Base-by-base conservation (phyloP, 1,140 invertebrate genomes). In the Brachionus koreanus region DNA sequence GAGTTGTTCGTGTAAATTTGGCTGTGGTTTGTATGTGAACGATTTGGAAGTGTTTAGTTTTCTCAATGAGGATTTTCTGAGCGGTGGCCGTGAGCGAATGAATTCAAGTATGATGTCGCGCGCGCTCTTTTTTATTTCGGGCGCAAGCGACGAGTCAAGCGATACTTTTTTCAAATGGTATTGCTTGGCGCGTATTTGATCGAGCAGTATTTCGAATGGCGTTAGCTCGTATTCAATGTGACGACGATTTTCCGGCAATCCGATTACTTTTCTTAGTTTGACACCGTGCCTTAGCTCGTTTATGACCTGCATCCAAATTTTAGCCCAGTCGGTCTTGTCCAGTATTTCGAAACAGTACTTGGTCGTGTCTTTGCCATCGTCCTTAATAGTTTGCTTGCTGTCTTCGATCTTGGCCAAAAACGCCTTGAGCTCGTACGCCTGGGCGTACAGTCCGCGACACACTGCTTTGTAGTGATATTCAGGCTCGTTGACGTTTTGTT, bases 201-300 rank as follows among this genome's bases (percentile, higher is more conserved):
- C 94, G 93, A 98, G 95, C 12, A 98, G 90, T 85, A 96, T 96
- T 90, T 98, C 96, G 87, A 97, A 97, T 6, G 96, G 96, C n/a
- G 96, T 98, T 83, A 97, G 88, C 88, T 97, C 94, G 88, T 93
- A 98, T 88, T 97, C 95, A 81, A 93, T 91, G 57, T 88, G 85
- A 87, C 91, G 92, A 90, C 86, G 83, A 16, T 85, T 84, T 29
- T 76, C 42, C 5, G 85, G 84, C 9, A 86, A 84, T 79, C 88
- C 85, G 57, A 89, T 88, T 2, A 96, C 93, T 88, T 97, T 97
- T 89, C 97, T 97, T 85, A 98, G 89, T 87, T 95, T 93, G 0
- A 98, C 95, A 10, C 96, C 95, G 86, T 91, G 89, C 10, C 92
- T 86, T 16, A 94, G 89, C 86, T 97, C 94, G 63, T 92, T 91